phyloP scores from a whole-genome alignment of 2,797 vertebrate genomes.

The Parotocinclus haroldoi region DNA sequence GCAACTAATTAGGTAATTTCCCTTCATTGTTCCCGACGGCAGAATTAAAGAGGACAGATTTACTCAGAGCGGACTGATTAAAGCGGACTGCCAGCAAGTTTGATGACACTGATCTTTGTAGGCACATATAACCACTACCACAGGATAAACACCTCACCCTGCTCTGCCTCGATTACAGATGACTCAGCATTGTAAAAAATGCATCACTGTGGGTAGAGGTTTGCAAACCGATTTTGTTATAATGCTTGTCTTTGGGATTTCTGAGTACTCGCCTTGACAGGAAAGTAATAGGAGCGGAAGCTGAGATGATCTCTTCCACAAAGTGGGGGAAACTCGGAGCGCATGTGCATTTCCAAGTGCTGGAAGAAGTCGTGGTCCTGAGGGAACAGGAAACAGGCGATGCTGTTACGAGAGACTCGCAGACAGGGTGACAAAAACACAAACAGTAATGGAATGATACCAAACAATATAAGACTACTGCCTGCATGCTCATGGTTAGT shows the following conservation, averaged over 20 bases:
- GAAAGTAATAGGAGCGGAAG: slow-evolving; percentile 98
- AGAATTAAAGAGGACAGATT: neutral
- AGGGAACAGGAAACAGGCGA: slow-evolving; percentile 7
- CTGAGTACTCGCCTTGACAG: slow-evolving; percentile 81
- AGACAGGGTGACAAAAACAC: too few relatives aligned
- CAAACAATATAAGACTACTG: too few relatives aligned
- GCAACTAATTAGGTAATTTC: too few relatives aligned
- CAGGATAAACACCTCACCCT: neutral
- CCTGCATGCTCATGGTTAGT: too few relatives aligned
- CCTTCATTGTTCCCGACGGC: neutral
- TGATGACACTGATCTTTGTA: neutral
- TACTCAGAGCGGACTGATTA: neutral
- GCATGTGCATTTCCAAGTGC: slow-evolving; percentile 96
- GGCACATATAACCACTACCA: neutral
- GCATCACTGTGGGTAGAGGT: neutral
- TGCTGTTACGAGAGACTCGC: too few relatives aligned
- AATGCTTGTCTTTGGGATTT: neutral
- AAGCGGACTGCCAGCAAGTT: neutral
- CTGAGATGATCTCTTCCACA: slow-evolving; percentile 97
- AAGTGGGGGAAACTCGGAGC: slow-evolving; percentile 93
- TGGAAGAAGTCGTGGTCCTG: slow-evolving; percentile 99
- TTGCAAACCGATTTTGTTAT: neutral
- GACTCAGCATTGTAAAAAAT: neutral
- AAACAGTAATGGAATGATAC: too few relatives aligned
- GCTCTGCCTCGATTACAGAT: neutral